Evolutionary conservation across 2,888 invertebrate genomes (phyloP), one percentile per base, ranked within the genome.

Genomic region (Euzophera pinguis): DNA sequence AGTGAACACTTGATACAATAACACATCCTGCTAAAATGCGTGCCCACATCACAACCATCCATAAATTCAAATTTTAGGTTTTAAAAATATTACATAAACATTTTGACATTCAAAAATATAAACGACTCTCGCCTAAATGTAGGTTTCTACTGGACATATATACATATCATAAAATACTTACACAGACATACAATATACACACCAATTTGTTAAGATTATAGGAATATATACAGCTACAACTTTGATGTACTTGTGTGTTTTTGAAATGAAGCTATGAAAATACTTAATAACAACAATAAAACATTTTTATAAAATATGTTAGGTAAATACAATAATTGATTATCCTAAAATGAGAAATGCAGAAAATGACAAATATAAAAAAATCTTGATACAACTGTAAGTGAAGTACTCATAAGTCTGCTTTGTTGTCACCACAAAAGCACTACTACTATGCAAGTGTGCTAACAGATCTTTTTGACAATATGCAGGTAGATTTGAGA

Each of bases 41-140:
- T 69, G 64, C 69, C 61, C 75, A 76, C 84, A 74, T 86, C 86
- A 85, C 85, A 87, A 85, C 86, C 86, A 80, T 83, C 56, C 79
- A 78, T 78, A 83, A 81, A 81, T 79, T 73, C 79, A 77, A 79
- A 57, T 55, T 69, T 71, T 73, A 60, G 64, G 69, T 68, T 71
- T 79, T 61, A 75, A 78, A 78, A 78, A 76, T 69, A 73, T 66
- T 61, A 67, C 47, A 53, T 59, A 55, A 68, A 67, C 63, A 68
- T 63, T 67, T 63, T 62, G 67, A 67, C 64, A 62, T 69, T 72
- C 47, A 71, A 76, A 78, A 75, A 75, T 76, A 75, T 68, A 67
- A 62, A 63, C 54, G 54, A 62, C 60, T 68, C 63, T 68, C 57
- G 58, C 64, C 57, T 68, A 70, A 58, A 59, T 62, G 65, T 66